Percentiles rank a stretch among this genome's conserved stretches.
Conservation (phyloP, 2,113 vertebrate genomes). For the Ceratotherium simum region DNA sequence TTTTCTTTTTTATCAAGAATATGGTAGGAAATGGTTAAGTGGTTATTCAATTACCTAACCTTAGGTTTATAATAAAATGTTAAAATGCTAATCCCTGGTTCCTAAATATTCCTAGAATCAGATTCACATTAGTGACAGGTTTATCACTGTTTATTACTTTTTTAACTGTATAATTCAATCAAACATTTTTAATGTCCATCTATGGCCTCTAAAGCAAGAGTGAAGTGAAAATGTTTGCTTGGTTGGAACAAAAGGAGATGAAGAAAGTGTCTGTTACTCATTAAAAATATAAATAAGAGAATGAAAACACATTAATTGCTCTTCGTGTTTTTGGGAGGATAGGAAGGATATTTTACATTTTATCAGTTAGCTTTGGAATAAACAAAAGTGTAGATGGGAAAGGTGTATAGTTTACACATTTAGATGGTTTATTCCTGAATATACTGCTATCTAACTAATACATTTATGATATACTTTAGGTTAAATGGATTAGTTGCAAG, state of each 20-base stretch:
- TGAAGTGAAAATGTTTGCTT: not conserved
- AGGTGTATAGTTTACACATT: constrained; percentile 65
- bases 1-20: constrained; percentile 9
- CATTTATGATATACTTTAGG: constrained; percentile 68
- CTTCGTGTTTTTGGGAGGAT: constrained; percentile 42
- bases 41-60: not conserved
- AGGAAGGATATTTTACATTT: constrained; percentile 46
- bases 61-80: not conserved
- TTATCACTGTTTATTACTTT: not conserved
- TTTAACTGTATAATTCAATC: not conserved
- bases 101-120: not conserved
- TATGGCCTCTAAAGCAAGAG: not conserved
- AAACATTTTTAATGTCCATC: not conserved
- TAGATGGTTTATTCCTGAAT: constrained; percentile 72
- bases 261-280: constrained; percentile 39
- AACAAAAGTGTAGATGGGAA: constrained; percentile 64
- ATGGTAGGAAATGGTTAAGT: not conserved
- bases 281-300: constrained; percentile 28
- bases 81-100: constrained; percentile 9
- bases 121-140: not conserved
- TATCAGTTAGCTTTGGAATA: constrained; percentile 72
- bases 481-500: constrained; percentile 76
- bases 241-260: constrained; percentile 46
- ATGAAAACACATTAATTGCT: constrained; percentile 69
- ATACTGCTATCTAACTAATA: constrained; percentile 75